Conservation (phyloP, 1,140 invertebrate genomes). For the Achatina immaculata region DNA sequence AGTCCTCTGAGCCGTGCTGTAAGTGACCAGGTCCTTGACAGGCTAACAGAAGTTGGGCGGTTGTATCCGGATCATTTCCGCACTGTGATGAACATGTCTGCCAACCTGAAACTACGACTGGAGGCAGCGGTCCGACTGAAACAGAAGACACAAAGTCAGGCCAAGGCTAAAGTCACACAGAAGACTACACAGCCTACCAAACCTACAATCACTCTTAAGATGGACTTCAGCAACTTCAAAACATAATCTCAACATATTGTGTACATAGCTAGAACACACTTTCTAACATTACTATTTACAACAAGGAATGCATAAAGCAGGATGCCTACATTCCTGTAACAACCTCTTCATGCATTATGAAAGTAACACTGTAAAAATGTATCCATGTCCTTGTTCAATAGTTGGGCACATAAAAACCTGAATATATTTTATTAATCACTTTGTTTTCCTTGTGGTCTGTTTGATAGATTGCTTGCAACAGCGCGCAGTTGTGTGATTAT, state of each 20-base stretch:
- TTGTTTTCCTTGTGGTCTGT: too few species aligned
- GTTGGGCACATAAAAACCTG: too few species aligned
- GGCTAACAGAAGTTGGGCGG: conserved; percentile 90
- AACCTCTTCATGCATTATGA: background rate
- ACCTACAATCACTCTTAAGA: conserved; percentile 93
- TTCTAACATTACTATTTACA: too few species aligned
- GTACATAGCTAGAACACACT: too few species aligned
- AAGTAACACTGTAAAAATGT: too few species aligned
- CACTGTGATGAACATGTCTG: conserved; percentile 85
- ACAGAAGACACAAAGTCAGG: conserved; percentile 65
- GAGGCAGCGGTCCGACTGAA: conserved; percentile 85
- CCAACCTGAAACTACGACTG: conserved; percentile 83
- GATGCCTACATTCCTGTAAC: background rate
- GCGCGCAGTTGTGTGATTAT: too few species aligned
- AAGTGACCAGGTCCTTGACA: conserved; percentile 88
- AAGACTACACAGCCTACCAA: conserved; percentile 75
- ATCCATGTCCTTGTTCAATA: too few species aligned
- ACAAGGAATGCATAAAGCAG: too few species aligned
- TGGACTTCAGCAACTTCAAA: conserved; percentile 91
- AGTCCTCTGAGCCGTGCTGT: conserved; percentile 79
- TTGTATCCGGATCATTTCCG: conserved; percentile 87
- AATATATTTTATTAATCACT: too few species aligned
- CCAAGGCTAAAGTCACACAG: conserved; percentile 68
- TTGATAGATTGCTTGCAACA: too few species aligned
- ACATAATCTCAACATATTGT: conserved; percentile 35